Base-by-base conservation (phyloP, 2,797 vertebrate genomes). In the Argya squamiceps region DNA sequence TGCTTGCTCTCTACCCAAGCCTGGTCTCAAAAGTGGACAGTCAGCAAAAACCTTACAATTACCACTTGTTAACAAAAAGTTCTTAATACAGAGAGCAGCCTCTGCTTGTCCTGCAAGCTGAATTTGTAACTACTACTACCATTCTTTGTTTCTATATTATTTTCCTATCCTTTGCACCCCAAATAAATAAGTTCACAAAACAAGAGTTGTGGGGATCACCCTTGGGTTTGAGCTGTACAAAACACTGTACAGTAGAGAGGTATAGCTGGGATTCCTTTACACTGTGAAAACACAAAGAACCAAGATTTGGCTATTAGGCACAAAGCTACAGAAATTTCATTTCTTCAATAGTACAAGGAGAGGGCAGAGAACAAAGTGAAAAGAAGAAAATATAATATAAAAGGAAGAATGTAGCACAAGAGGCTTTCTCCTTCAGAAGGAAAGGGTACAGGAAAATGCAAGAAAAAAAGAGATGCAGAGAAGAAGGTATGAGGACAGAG, bases 181-280 rank as follows among this genome's bases (percentile, higher is more conserved):
- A 63, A 46, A n/a, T 30, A 46, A 63, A 1, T 10, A 56, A 77
- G 1, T 7, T 49, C 80, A 84, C 7, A 24, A 41, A 74, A 37
- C 5, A 30, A 15, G 30, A 59, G 15, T 10, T 76, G 37, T 59
- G 7, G 27, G 30, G 13, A 46, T 44, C 55, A 64, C 8, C 32
- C 29, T 37, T 58, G 29, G 10, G 9, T 58, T 46, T 93, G 46
- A 43, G 34, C 30, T 76, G 37, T 27, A 68, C 29, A 89, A 53
- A 53, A 39, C 32, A 55, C 19, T 36, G 10, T 0, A 5, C 39
- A 65, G 15, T 3, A 64, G 1, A 60, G 23, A 58, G 6, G 1
- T 22, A n/a, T 0, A n/a, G 32, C 4, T 76, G 30, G 24, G 24
- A 65, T 79, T 58, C 23, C 39, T 70, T 26, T 16, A 7, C 2